phyloP scores from a whole-genome alignment of 2,113 vertebrate genomes.

The Triplophysa siluroides region DNA sequence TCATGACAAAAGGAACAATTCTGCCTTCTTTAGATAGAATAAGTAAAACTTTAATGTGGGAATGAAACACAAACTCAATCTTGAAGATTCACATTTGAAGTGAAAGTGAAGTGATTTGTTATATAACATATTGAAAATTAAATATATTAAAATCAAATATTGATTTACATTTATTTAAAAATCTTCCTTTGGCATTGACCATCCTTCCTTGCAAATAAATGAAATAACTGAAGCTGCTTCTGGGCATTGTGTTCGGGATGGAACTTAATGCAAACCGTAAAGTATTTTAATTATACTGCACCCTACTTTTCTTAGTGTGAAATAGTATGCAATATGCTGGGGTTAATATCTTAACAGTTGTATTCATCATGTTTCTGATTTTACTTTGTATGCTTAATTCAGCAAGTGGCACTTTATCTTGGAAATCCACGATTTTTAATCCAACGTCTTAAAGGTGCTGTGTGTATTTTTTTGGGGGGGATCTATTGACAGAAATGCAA shows the following conservation, averaged over 20 bases:
- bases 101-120: too few species aligned
- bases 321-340: not conserved
- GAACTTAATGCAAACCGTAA: too few species aligned
- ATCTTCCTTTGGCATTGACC: not conserved
- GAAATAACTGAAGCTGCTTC: not conserved
- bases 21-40: conserved; percentile 3
- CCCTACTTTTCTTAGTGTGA: not conserved
- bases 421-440: too few species aligned
- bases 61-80: not conserved
- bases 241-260: not conserved
- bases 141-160: not conserved
- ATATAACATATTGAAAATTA: too few species aligned
- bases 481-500: too few species aligned
- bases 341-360: not conserved
- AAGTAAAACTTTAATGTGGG: not conserved
- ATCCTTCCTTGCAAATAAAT: not conserved
- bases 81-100: too few species aligned
- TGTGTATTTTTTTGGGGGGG: too few species aligned
- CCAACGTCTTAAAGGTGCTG: too few species aligned
- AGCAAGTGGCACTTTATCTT: not conserved
- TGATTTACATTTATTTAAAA: not conserved
- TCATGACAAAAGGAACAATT: not conserved
- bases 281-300: not conserved
- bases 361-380: too few species aligned
- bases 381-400: not conserved